Evolutionary conservation across 2,797 vertebrate genomes (phyloP), one percentile per base, ranked within the genome.

Genomic region (Pteropus rufus): DNA sequence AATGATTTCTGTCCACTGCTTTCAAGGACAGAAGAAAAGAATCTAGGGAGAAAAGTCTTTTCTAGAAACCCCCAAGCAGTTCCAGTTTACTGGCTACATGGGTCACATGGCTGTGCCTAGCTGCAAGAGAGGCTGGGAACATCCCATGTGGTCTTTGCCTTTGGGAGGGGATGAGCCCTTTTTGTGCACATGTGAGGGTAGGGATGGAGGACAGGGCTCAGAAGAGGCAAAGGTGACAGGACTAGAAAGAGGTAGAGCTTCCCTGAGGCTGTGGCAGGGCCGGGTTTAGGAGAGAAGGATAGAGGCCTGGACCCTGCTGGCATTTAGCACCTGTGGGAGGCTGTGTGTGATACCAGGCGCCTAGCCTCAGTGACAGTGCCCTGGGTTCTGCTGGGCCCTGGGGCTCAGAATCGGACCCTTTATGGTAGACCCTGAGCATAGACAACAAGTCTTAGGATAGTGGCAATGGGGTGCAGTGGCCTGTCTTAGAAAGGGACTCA

Each of bases 281-380:
- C 34, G 26, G 65, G 18, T 2, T n/a, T 41, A 39, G 91, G 64
- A 80, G 75, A 19, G 54, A n/a, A 72, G 56, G 23, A 16, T 16
- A 19, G 16, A 69, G 36, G 36, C 6, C 31, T 9, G 36, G 29
- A 18, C 1, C 1, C 0, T 4, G n/a, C 6, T 34, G 44, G 44
- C 4, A 1, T 29, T 54, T 36, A 5, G 36, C 36, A 6, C 7
- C 46, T 4, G 0, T 3, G 0, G 76, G 36, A 24, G 2, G 7
- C 21, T 18, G 4, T 3, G 18, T 31, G 60, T 16, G 58, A 44
- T 1, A 0, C 10, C 34, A 29, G 58, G 21, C 15, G 29, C 52
- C 23, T 29, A 1, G 39, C 39, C 24, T 56, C 0, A 10, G 23
- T 23, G 23, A 31, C 39, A 19, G 39, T 6, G 10, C 10, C 23